Conservation (phyloP, 2,113 vertebrate species). For the Panthera uncia region DNA sequence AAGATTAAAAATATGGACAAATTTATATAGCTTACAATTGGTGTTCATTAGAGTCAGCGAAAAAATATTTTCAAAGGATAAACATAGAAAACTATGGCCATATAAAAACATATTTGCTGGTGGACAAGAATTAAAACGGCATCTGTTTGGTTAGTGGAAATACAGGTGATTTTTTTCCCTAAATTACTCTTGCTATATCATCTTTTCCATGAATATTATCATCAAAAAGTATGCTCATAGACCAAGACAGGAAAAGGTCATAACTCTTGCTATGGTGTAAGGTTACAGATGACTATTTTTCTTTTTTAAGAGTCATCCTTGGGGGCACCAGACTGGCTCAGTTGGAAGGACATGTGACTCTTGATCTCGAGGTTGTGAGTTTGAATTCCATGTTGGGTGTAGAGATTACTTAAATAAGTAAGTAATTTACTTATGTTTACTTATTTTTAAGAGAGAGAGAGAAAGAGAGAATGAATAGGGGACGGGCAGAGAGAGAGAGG, state of each 20-base stretch:
- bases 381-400: too few relatives aligned
- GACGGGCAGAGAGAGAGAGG: too few relatives aligned
- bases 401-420: too few relatives aligned
- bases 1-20: background rate
- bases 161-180: background rate
- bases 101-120: conserved; percentile 32
- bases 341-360: too few relatives aligned
- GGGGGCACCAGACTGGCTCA: too few relatives aligned
- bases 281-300: background rate
- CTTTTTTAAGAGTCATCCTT: conserved; percentile 33
- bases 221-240: background rate
- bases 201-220: background rate
- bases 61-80: conserved; percentile 27
- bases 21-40: background rate
- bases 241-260: background rate
- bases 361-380: too few relatives aligned
- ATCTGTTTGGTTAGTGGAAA: background rate
- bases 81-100: background rate
- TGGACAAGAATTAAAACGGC: conserved; percentile 20
- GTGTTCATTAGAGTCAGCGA: background rate
- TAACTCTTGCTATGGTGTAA: background rate
- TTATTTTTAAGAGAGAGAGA: too few relatives aligned
- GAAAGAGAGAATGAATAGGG: too few relatives aligned
- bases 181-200: conserved; percentile 13
- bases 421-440: too few relatives aligned